These are phyloP conservation scores for Aix galericulata DNA, from an alignment of 2,113 vertebrate species.

Conservation along the genomic window DNA sequence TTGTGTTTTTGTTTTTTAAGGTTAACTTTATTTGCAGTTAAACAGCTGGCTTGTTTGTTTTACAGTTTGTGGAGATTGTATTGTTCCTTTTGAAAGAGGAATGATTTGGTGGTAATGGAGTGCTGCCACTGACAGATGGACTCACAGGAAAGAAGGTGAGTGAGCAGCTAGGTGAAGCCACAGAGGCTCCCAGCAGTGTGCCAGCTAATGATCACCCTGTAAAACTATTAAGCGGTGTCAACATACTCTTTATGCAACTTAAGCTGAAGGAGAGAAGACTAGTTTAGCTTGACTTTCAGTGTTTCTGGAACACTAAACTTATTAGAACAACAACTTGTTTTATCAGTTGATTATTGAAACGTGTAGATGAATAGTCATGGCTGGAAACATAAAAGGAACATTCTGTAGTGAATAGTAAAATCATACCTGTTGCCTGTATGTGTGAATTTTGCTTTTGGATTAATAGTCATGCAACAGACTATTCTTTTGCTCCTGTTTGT, in stretches of 20 bases:
- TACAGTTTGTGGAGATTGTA: constrained; percentile 4
- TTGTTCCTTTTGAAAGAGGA: constrained; percentile 43
- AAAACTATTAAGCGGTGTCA: background rate
- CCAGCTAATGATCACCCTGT: background rate
- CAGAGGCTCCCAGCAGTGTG: background rate
- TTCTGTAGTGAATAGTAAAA: background rate
- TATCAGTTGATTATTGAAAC: background rate
- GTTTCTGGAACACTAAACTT: background rate
- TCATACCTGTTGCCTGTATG: background rate
- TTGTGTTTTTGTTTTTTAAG: background rate
- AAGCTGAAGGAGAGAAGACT: background rate
- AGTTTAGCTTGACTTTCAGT: background rate
- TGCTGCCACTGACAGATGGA: constrained; percentile 81
- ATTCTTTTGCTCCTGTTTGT: background rate
- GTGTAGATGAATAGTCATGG: background rate
- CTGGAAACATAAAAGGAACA: background rate
- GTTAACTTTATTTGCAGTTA: background rate
- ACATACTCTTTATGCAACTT: background rate
- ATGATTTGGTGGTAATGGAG: constrained; percentile 77
- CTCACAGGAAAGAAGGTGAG: constrained; percentile 82
- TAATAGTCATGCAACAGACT: background rate
- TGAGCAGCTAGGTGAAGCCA: background rate
- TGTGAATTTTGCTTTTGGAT: background rate
- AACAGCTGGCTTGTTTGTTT: background rate
- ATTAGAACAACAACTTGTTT: background rate